Base-by-base conservation (phyloP, 2,888 invertebrate species). In the Cryptus viduatorius region DNA sequence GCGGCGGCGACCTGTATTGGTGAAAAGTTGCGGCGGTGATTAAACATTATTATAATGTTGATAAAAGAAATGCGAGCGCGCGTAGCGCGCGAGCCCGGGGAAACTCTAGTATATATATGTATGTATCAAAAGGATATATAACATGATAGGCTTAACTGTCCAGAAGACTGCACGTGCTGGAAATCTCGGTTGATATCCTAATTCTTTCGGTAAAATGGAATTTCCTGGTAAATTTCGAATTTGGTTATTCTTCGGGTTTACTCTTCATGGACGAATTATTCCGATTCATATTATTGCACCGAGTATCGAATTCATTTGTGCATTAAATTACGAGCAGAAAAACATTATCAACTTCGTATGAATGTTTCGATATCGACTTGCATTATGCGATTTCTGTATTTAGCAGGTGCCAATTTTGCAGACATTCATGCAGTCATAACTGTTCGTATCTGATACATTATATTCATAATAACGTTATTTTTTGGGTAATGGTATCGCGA, bases 391-490 rank as follows among this genome's bases (percentile, higher is more conserved):
- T 56, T 19, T 24, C 12, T 56, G 56, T 56, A 10, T 56, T 56
- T 24, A 19, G 8, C 24, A 10, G 24, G 19, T 24, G 56, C 12
- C 24, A 24, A 12, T 24, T 56, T 24, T 10, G 5, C 50, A 50
- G 16, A 50, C 50, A 48, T 48, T n/a, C n/a, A n/a, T 50, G n/a
- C 7, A 5, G 50, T 19, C 53, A 19, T 53, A 19, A 19, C 53
- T 7, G 19, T 16, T 53, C 53, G 42, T 72, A 61, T 80, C 72
- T 73, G 80, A 84, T 80, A 67, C 76, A 80, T 80, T 73, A 80
- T 72, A 56, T 56, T 77, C 50, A 19, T 53, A 53, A 80, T 77
- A 65, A 76, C 48, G 59, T 42, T 50, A 37, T 37, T 42, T 7
- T 67, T 10, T 24, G 29, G 12, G 64, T 77, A 72, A 37, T 31